A percentile compares a stretch with the other conserved stretches of the same genome.
These are phyloP conservation scores for Hippocampus guttulatus DNA, from an alignment of 2,113 vertebrate genomes.

Conservation along the genomic window DNA sequence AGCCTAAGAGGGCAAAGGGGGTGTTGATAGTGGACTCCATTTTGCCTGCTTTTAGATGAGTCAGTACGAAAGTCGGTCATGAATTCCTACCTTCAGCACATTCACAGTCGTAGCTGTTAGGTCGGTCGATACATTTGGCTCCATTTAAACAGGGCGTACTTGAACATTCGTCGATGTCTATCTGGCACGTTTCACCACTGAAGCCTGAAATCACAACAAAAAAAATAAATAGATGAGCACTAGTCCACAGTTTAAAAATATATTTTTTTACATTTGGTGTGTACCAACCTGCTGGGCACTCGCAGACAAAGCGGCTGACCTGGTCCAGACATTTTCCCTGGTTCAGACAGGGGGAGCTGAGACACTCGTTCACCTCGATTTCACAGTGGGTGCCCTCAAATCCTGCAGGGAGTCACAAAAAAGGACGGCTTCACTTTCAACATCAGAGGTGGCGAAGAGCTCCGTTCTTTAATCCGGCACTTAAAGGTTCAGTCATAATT, in stretches of 20 bases:
- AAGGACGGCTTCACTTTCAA: too few relatives aligned
- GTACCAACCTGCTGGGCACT: constrained; percentile 80
- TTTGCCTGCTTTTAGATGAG: background rate
- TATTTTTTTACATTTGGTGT: too few relatives aligned
- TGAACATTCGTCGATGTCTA: constrained; percentile 92
- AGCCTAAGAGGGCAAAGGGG: constrained; percentile 68
- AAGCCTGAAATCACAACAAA: constrained; percentile 74
- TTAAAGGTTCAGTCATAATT: too few relatives aligned
- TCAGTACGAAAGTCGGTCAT: background rate
- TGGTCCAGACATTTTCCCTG: constrained; percentile 80
- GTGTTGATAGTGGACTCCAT: background rate
- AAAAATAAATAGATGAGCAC: background rate
- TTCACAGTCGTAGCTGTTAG: constrained; percentile 90
- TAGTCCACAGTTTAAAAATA: background rate
- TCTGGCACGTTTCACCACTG: constrained; percentile 87
- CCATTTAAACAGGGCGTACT: constrained; percentile 92
- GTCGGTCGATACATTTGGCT: constrained; percentile 89
- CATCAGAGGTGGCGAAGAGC: too few relatives aligned
- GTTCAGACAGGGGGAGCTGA: constrained; percentile 84
- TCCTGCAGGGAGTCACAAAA: constrained; percentile 58
- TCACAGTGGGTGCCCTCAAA: constrained; percentile 82
- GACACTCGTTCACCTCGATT: constrained; percentile 78
- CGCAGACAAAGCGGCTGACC: constrained; percentile 81
- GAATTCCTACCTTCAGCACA: constrained; percentile 84
- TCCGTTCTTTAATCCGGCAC: background rate